Base-by-base conservation (phyloP, 2,113 vertebrate species). In the Triplophysa dalaica region DNA sequence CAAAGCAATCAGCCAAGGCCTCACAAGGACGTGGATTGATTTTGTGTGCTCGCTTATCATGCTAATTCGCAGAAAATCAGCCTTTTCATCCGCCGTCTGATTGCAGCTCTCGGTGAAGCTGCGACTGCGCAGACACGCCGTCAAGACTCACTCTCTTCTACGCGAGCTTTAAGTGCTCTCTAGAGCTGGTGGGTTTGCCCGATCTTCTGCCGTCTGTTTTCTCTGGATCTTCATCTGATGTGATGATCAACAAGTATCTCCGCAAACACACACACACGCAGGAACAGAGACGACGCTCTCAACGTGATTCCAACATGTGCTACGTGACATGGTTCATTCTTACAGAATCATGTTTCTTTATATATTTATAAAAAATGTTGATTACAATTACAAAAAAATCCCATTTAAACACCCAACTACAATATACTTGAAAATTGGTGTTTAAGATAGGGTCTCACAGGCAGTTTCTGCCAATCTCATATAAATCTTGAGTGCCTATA, bases 1-100 rank as follows among this genome's bases (percentile, higher is more conserved):
- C 96, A 99, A 98, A 98, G 97, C 97, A 98, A 99, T 99, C 97
- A 98, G 96, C 97, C 94, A 94, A 95, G 92, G 95, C 95, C 96
- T 95, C 93, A 95, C 95, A 98, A 98, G 96, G 96, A 97, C 94
- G 94, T 92, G 94, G 95, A 99, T 99, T 99, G 98, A 99, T 99
- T 98, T 99, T 98, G 96, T 98, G 98, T 98, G 97, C 98, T 96
- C 98, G 97, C 98, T 99, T 99, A 98, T 99, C 98, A 99, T 99
- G 98, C 95, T 98, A 99, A 98, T 99, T 97, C 97, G 94, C 95
- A 95, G 95, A 98, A 98, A 99, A 99, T 98, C 98, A 97, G 97
- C 92, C 97, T 97, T 98, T 98, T 98, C 96, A 98, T 97, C 96
- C 95, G 94, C 93, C 90, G 94, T 93, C 94, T 96, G 95, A 96